Evolutionary conservation across 2,113 vertebrate species (phyloP).

Genomic region (Perca flavescens): DNA sequence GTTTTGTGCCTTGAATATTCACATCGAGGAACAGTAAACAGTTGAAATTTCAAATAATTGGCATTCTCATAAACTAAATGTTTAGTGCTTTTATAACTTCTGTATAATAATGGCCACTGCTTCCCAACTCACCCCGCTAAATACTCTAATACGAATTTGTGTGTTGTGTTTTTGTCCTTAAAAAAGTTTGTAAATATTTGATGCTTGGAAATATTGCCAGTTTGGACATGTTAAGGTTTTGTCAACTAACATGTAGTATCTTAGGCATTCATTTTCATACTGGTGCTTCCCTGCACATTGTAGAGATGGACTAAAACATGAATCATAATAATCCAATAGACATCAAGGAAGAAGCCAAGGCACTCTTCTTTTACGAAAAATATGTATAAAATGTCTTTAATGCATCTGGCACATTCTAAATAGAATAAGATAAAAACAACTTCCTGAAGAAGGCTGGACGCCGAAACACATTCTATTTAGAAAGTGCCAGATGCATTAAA

Average conservation of each 20-base stretch:
- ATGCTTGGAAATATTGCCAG: neutral
- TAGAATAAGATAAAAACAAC: too few relatives aligned
- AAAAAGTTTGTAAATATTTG: neutral
- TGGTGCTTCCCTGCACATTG: neutral
- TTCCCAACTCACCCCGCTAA: neutral
- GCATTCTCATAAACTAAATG: slow-evolving; percentile 15
- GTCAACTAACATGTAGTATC: neutral
- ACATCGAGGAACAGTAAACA: slow-evolving; percentile 43
- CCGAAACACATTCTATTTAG: too few relatives aligned
- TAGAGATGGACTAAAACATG: neutral
- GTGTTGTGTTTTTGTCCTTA: neutral
- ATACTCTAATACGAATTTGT: neutral
- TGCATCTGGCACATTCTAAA: too few relatives aligned
- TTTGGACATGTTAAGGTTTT: slow-evolving; percentile 7
- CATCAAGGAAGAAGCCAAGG: too few relatives aligned
- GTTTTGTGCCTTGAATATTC: slow-evolving; percentile 63
- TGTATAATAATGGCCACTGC: neutral
- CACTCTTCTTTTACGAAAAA: too few relatives aligned
- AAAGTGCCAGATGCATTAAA: too few relatives aligned
- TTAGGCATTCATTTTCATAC: neutral
- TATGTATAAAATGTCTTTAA: too few relatives aligned
- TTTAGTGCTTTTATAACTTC: slow-evolving; percentile 26
- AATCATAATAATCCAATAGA: neutral
- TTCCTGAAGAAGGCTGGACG: too few relatives aligned
- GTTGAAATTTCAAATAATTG: slow-evolving; percentile 45